Evolutionary conservation across 2,888 invertebrate genomes (phyloP), one percentile per base, ranked within the genome.

Genomic region (Drosophila formosana): DNA sequence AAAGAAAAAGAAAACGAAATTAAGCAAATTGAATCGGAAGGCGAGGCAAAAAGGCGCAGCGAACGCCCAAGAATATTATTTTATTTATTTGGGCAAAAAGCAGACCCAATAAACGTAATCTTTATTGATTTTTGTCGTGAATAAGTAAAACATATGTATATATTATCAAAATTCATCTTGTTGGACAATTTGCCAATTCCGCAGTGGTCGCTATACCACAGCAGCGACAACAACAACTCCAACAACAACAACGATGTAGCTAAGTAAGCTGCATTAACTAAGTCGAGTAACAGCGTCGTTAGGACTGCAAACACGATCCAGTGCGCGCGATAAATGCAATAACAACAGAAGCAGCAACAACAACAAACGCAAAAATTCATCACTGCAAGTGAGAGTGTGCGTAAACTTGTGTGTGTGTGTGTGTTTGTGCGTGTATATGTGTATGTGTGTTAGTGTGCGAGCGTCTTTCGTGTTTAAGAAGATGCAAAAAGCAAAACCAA

Each of bases 51-150:
- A 26, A 68, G 63, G 51, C 39, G 39, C 13, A 41, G 39, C 39
- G 18, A 50, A 55, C 66, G 57, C 13, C 26, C n/a, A 53, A 18
- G 62, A 57, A 63, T 61, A 60, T 61, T 67, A 69, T 52, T 76
- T 61, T 61, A 18, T 18, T 73, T 63, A 57, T 30, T 30, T 5
- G 50, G 45, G 43, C 41, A 58, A 61, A 64, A 26, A 18, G 26
- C 18, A 45, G 46, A 66, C 25, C 18, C 50, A 45, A 56, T 50
- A 51, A 61, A 37, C 4, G n/a, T 63, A 63, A 69, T 63, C 53
- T 60, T 49, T 85, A 85, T 85, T 85, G 81, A 85, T 85, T 85
- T 85, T 82, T 62, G 66, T 51, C 58, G 58, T 58, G 25, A 32
- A 65, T 45, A 72, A 71, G 57, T 67, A 47, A 47, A 6, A 18